Base-by-base conservation (phyloP, 2,888 invertebrate species). In the Harmothoe impar region DNA sequence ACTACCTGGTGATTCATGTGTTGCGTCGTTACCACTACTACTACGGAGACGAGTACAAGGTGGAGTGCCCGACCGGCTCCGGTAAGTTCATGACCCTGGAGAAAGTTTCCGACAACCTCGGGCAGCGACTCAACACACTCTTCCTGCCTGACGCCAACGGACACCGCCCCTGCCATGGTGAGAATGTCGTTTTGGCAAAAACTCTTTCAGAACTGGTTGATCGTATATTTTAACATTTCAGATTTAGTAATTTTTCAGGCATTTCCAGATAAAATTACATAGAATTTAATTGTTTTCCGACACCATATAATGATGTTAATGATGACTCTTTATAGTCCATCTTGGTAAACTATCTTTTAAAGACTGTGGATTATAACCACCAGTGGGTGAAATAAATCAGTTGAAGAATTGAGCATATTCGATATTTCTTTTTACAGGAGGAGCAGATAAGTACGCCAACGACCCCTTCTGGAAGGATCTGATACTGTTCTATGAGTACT, bases 401-500 rank as follows among this genome's bases (percentile, higher is more conserved):
- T 3, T 43, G 10, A 43, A 43, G 43, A 43, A 43, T 43, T 29
- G 31, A 7, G 25, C 23, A 3, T 20, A 43, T 15, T 35, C 10
- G 10, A 51, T 25, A 85, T 89, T 56, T 89, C 51, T 43, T 23
- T 78, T 25, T 81, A 29, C 51, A 90, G 90, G 90, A 0, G 56
- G 43, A 31, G 43, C 68, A 51, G 90, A 81, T 3, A 84, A 81
- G 84, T 96, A 95, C 92, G 92, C 94, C 5, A 93, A 92, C 23
- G 95, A 95, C 90, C 95, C 95, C 1, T 68, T 94, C 72, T 96
- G 94, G 93, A 94, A 94, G 90, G 94, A 95, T 90, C 92, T 95
- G 90, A 92, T 95, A 52, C 93, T 95, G 90, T 96, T 96, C 92
- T 95, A 96, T 92, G 96, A 96, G 92, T 96, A 94, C 92, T 96